A percentile compares a stretch with the other conserved stretches of the same genome.
Evolutionary conservation across 2,888 invertebrate genomes (phyloP).

Genomic region (Pyrgus malvae): DNA sequence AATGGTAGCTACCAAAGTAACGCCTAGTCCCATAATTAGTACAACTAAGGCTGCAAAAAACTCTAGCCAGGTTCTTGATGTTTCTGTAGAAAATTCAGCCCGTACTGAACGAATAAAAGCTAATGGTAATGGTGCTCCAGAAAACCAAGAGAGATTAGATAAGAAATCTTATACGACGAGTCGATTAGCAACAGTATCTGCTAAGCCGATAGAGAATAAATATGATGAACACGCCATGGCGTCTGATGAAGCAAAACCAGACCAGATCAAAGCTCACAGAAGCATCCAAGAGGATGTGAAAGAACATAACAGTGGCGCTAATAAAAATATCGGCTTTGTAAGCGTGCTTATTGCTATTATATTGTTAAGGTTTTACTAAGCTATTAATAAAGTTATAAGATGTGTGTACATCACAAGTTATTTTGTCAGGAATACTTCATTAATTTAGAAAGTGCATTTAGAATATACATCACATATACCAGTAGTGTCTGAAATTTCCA

Average conservation of each 20-base stretch:
- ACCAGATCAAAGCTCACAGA: slow-evolving; percentile 58
- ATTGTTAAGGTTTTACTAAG: slow-evolving; percentile 43
- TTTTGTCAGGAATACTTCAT: slow-evolving; percentile 39
- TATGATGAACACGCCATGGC: slow-evolving; percentile 62
- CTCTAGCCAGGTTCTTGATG: slow-evolving; percentile 39
- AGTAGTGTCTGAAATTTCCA: slow-evolving; percentile 9
- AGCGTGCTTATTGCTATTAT: slow-evolving; percentile 43
- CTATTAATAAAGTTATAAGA: neutral
- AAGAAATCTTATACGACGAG: slow-evolving; percentile 55
- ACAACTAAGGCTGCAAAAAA: slow-evolving; percentile 23
- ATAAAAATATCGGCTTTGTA: slow-evolving; percentile 42
- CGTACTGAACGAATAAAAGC: slow-evolving; percentile 30
- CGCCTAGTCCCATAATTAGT: slow-evolving; percentile 17
- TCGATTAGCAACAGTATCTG: slow-evolving; percentile 68
- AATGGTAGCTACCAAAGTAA: slow-evolving; percentile 10
- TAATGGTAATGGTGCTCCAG: slow-evolving; percentile 28
- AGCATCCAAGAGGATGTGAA: slow-evolving; percentile 49
- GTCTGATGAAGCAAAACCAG: slow-evolving; percentile 69
- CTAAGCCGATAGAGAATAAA: slow-evolving; percentile 58
- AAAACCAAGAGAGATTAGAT: slow-evolving; percentile 30
- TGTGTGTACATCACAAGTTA: slow-evolving; percentile 1
- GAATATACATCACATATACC: slow-evolving; percentile 38
- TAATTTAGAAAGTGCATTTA: slow-evolving; percentile 31
- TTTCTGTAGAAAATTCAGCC: slow-evolving; percentile 31
- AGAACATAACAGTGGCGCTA: slow-evolving; percentile 41